Percentiles rank a stretch among this genome's conserved stretches.
phyloP scores from a whole-genome alignment of 2,113 vertebrate genomes.

The Lampris incognitus region DNA sequence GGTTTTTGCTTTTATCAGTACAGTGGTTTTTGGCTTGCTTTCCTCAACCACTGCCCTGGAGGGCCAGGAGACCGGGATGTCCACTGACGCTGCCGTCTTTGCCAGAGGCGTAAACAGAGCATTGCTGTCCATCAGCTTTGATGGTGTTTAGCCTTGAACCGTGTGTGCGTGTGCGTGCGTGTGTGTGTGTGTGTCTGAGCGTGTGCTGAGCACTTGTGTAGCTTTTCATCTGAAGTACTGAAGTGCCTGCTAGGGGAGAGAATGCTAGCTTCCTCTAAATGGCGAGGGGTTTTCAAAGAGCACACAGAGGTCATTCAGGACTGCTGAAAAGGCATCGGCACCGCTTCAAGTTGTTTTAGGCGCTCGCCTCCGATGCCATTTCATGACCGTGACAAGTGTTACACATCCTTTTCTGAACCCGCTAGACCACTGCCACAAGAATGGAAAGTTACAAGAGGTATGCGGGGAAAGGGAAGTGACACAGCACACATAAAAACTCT shows the following conservation, averaged over 20 bases:
- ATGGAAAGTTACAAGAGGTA: background rate
- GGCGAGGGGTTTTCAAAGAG: background rate
- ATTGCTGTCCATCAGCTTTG: conserved; percentile 49
- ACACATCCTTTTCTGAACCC: conserved; percentile 14
- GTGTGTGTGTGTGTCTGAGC: background rate
- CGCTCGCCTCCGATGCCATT: conserved; percentile 4
- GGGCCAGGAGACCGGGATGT: conserved; percentile 42
- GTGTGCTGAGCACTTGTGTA: conserved; percentile 16
- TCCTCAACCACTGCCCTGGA: conserved; percentile 38
- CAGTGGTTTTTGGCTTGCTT: conserved; percentile 26
- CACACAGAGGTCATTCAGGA: conserved; percentile 38
- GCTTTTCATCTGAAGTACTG: conserved; percentile 17
- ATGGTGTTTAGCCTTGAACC: conserved; percentile 43
- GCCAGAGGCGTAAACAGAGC: conserved; percentile 58
- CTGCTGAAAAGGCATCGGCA: background rate
- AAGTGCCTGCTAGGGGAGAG: conserved; percentile 14
- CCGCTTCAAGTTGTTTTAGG: conserved; percentile 40
- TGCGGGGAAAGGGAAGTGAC: too few species aligned
- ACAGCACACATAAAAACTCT: too few species aligned
- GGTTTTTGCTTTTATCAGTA: conserved; percentile 17
- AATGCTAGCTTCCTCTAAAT: conserved; percentile 26
- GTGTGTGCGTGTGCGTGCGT: conserved; percentile 1
- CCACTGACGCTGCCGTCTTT: conserved; percentile 55
- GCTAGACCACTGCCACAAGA: background rate
- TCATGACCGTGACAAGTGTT: conserved; percentile 9